Evolutionary conservation across 2,888 invertebrate genomes (phyloP).

Genomic region (Clitarchus hookeri): DNA sequence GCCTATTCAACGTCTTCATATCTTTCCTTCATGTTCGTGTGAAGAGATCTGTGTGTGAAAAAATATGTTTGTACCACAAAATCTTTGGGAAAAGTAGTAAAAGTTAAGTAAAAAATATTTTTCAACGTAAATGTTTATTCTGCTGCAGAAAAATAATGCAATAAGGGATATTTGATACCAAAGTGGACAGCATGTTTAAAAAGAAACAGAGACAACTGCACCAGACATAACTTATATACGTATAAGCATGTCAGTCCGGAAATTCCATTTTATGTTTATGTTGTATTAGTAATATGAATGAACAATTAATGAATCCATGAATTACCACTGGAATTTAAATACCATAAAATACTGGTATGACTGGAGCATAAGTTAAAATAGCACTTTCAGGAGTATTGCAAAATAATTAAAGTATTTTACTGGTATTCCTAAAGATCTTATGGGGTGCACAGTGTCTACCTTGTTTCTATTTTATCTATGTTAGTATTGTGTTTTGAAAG

Average conservation of each 20-base stretch:
- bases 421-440: conserved; percentile 1
- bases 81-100: conserved; percentile 12
- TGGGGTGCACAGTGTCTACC: background rate
- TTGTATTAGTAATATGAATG: no score
- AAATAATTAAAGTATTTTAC: background rate
- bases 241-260: no score
- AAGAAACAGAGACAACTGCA: no score
- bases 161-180: no score
- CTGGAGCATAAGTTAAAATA: no score
- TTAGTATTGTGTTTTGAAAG: background rate
- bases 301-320: no score
- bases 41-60: background rate
- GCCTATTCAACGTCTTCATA: background rate
- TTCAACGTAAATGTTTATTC: background rate
- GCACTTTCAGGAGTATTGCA: background rate
- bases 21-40: background rate
- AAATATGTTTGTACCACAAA: background rate
- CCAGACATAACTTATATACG: no score
- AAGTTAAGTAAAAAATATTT: background rate
- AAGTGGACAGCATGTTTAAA: no score
- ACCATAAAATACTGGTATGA: no score
- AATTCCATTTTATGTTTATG: no score
- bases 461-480: background rate
- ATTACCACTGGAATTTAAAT: no score
- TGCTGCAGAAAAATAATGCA: background rate